Conservation (phyloP, 2,888 invertebrate genomes). For the Agriopis marginaria region DNA sequence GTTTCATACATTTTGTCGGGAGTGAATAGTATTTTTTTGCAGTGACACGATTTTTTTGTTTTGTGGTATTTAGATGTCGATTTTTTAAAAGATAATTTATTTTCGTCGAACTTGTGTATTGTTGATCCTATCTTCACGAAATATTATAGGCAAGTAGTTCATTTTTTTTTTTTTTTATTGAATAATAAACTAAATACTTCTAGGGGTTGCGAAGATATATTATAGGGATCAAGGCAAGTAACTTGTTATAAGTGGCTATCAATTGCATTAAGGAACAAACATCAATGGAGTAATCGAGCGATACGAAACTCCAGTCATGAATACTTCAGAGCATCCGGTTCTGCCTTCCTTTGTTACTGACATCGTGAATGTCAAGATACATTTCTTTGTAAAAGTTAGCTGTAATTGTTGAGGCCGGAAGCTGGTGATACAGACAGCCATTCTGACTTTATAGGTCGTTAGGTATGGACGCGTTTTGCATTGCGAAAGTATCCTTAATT, state of each 20-base stretch:
- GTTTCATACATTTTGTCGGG: too few species aligned
- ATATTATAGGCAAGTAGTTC: too few species aligned
- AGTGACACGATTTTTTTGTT: too few species aligned
- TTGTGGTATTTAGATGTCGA: too few species aligned
- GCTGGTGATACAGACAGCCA: neutral
- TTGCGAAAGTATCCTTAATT: neutral
- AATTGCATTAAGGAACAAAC: neutral
- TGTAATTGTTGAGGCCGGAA: slow-evolving; percentile 5
- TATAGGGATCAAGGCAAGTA: too few species aligned
- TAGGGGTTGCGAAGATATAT: too few species aligned
- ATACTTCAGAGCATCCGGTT: slow-evolving; percentile 7
- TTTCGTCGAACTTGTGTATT: too few species aligned
- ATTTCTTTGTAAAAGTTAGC: neutral
- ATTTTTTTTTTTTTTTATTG: too few species aligned
- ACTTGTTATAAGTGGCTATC: neutral
- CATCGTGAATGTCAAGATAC: slow-evolving; percentile 4
- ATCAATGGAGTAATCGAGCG: neutral
- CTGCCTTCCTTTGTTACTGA: slow-evolving; percentile 9
- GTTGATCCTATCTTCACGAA: too few species aligned
- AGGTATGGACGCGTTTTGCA: neutral
- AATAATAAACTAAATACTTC: too few species aligned
- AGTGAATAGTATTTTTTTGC: too few species aligned
- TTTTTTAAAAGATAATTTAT: too few species aligned
- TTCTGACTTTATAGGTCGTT: neutral
- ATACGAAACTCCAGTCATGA: neutral